These are phyloP conservation scores for Marcusenius ussheri DNA, from an alignment of 2,113 vertebrate genomes.

Conservation along the genomic window DNA sequence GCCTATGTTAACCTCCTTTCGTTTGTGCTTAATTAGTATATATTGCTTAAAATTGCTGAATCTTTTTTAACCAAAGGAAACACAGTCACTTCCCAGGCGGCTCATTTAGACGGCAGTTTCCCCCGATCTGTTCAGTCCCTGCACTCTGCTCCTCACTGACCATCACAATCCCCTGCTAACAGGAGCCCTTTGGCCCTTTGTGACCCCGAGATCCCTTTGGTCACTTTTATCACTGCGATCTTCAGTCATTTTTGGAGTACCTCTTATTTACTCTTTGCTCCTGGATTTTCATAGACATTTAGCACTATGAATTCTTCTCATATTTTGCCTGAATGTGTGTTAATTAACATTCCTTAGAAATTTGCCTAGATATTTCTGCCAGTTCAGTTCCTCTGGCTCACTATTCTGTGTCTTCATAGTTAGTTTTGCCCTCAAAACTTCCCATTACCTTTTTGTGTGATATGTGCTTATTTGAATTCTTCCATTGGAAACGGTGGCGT, in stretches of 20 bases:
- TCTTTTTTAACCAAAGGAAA: neutral
- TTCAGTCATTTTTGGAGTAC: neutral
- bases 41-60: neutral
- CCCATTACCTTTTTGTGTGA: neutral
- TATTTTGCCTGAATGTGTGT: neutral
- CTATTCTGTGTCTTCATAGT: neutral
- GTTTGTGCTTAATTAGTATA: neutral
- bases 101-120: neutral
- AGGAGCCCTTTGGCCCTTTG: neutral
- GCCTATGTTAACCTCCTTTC: neutral
- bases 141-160: neutral
- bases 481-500: neutral
- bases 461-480: neutral
- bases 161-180: neutral
- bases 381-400: neutral
- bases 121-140: neutral
- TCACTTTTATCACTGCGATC: neutral
- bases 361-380: neutral
- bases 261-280: neutral
- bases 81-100: neutral
- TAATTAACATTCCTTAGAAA: neutral
- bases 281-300: neutral
- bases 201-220: neutral
- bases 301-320: neutral
- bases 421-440: neutral